Evolutionary conservation across 2,888 invertebrate genomes (phyloP), one percentile per base, ranked within the genome.

Genomic region (Xestia rhomboidea): DNA sequence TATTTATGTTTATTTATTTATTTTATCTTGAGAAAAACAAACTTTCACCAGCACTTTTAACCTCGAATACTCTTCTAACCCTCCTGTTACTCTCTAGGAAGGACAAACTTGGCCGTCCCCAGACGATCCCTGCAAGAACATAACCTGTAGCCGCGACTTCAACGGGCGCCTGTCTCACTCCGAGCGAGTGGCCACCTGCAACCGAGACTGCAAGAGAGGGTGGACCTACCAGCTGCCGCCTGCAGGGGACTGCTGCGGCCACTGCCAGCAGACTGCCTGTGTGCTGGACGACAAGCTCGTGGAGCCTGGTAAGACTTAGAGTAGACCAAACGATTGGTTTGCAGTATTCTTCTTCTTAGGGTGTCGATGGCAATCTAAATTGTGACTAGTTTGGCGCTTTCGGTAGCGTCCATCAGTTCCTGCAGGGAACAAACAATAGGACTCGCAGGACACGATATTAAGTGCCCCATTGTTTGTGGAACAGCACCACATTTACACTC

Each of bases 251-350:
- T 98, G 98, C 92, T 98, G 98, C 88, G 98, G 98, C 0, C 95
- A 94, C 64, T 98, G 98, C 85, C 93, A 95, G 57, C 97, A 97
- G 91, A 93, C 94, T 0, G 94, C 96, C 38, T 98, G 98, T 76
- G 90, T 97, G 0, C 92, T 97, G 4, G 97, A 95, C 0, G 97
- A 96, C 0, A 90, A 93, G 0, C 86, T 97, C 0, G 95, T 97
- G 67, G 87, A 94, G 41, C 95, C 97, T 1, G 97, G 97, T 96
- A 5, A 60, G 60, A 30, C 30, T 8, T 8, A 0, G 27, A 8
- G 27, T 18, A 57, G 18, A 18, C 27, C 57, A 15, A 6, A 51
- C 3, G 8, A 8, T 3, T 21, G 6, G 46, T 46, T 21, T 49
- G 21, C 49, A 7, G 49, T 21, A 21, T 18, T 13, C 11, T 13